Evolutionary conservation across 2,113 vertebrate species (phyloP).

Genomic region (Carassius gibelio): DNA sequence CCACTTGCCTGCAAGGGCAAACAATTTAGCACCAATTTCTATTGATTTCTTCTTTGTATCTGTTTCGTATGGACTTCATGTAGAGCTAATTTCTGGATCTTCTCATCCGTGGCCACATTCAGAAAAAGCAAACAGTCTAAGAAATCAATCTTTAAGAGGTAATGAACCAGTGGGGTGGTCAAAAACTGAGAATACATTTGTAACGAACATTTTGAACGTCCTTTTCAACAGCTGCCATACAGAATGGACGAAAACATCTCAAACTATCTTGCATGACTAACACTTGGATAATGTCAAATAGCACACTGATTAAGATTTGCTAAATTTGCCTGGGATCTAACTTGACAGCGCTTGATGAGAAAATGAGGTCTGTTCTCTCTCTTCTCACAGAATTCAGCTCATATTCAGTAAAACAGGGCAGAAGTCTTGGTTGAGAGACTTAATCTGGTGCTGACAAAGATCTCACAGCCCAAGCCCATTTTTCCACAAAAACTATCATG

Average conservation of each 20-base stretch:
- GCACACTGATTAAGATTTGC: constrained; percentile 3
- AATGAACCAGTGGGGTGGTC: neutral
- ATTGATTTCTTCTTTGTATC: neutral
- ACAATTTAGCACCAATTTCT: neutral
- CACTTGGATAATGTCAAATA: neutral
- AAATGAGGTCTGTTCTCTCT: constrained; percentile 42
- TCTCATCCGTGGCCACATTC: constrained; percentile 4
- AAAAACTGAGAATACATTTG: neutral
- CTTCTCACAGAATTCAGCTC: constrained; percentile 41
- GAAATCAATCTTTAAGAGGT: neutral
- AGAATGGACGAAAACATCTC: neutral
- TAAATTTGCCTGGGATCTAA: neutral
- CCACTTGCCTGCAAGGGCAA: neutral
- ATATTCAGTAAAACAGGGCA: constrained; percentile 49
- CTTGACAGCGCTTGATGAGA: neutral
- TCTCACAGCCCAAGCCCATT: constrained; percentile 26
- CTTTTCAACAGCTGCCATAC: neutral
- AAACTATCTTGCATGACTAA: neutral
- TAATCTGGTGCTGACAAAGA: constrained; percentile 34
- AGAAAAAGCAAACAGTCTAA: neutral
- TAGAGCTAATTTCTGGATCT: neutral
- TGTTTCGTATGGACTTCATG: neutral
- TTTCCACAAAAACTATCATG: constrained; percentile 48
- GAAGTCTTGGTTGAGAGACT: constrained; percentile 18
- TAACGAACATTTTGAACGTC: neutral